Evolutionary conservation across 1,140 invertebrate species (phyloP).

Genomic region (Drosophila chauvacae): DNA sequence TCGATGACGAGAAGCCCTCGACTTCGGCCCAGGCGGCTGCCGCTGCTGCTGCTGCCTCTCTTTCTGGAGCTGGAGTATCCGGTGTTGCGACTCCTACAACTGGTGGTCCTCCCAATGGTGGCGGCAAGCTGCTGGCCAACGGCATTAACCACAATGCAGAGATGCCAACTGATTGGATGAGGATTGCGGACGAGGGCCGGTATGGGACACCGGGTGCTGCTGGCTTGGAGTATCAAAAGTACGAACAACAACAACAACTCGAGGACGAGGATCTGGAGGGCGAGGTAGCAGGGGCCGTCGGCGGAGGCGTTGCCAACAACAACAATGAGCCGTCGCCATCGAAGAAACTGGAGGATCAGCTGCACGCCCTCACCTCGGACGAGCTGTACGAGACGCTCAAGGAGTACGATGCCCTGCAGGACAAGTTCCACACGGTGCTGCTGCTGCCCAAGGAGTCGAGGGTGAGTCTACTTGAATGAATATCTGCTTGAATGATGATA

Average conservation of each 20-base stretch:
- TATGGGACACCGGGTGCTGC: constrained; percentile 85
- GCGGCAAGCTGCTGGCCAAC: constrained; percentile 52
- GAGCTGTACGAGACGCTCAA: constrained; percentile 87
- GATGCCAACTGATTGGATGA: constrained; percentile 84
- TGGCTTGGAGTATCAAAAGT: constrained; percentile 84
- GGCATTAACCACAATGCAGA: constrained; percentile 69
- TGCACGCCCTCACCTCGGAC: constrained; percentile 74
- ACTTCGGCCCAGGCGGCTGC: constrained; percentile 79
- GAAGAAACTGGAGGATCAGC: constrained; percentile 70
- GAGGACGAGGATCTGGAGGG: constrained; percentile 52
- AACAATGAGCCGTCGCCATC: constrained; percentile 55
- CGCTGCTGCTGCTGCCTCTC: constrained; percentile 14
- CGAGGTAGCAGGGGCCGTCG: constrained; percentile 45
- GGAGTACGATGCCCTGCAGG: constrained; percentile 88
- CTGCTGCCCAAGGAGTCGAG: constrained; percentile 87
- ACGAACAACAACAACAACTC: constrained; percentile 70
- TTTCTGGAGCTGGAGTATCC: not conserved
- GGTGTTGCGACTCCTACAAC: constrained; percentile 5
- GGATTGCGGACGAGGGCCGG: constrained; percentile 84
- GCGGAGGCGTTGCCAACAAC: constrained; percentile 37
- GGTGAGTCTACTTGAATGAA: constrained; percentile 72
- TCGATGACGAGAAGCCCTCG: constrained; percentile 75
- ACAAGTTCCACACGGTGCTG: constrained; percentile 89
- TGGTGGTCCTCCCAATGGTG: constrained; percentile 14
- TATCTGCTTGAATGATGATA: not conserved